Base-by-base conservation (phyloP, 2,888 invertebrate species). In the Sycophila texana region DNA sequence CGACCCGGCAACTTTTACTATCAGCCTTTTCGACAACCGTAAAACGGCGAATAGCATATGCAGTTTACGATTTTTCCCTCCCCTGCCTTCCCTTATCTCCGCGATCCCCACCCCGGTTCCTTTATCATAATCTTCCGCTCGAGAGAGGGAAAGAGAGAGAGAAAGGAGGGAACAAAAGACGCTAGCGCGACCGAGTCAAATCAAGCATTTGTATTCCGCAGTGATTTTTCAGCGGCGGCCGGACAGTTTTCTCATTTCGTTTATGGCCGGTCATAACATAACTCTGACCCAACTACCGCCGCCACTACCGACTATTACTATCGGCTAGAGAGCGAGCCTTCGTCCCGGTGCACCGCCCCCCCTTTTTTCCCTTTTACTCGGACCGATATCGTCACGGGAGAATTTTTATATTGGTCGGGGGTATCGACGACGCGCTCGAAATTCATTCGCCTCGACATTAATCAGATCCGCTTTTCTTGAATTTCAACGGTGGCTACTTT, bases 231-330 rank as follows among this genome's bases (percentile, higher is more conserved):
- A 88, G 85, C 86, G 86, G 86, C 86, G 85, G 84, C 85, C 84
- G 87, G 86, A 87, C 88, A 87, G 87, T 88, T 88, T 89, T 89
- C 88, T 89, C 87, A 88, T 89, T 88, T 89, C 88, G 87, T 89
- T 89, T 89, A 89, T 88, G 86, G 87, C 84, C 85, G 86, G 84
- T 86, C 86, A 83, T 88, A 89, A 89, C 87, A 88, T 88, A 88
- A 88, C 86, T 89, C 86, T 84, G 81, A 80, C 83, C 84, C 84
- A 79, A 85, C 86, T 84, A 84, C 85, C 78, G 57, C 70, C 57
- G 51, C 57, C n/a, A 14, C 12, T 49, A 26, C 18, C 53, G 18
- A 22, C 47, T 61, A 63, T 70, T 55, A 58, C 75, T 47, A 70
- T 61, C 58, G 22, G 16, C 30, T 16, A 22, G 47, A n/a, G 55